Evolutionary conservation across 2,797 vertebrate genomes (phyloP).

Genomic region (Amblyopsis hoosieri): DNA sequence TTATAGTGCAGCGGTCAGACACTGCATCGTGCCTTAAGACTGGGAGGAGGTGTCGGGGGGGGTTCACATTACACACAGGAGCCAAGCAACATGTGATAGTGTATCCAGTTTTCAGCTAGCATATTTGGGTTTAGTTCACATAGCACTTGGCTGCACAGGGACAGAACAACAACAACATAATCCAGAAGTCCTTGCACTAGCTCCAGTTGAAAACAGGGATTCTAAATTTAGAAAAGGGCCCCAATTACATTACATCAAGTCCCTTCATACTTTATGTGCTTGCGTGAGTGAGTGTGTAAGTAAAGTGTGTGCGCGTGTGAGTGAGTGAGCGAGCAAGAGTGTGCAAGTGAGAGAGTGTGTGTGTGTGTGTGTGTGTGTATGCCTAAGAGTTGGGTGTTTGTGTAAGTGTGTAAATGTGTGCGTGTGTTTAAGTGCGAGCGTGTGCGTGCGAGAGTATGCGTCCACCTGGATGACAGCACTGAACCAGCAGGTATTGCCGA

Average conservation of each 20-base stretch:
- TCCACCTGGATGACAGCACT: constrained; percentile 97
- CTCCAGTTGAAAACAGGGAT: not conserved
- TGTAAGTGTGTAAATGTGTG: not conserved
- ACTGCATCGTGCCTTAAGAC: constrained; percentile 37
- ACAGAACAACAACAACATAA: constrained; percentile 18
- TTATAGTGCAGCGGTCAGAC: constrained; percentile 23
- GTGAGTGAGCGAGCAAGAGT: too few species aligned
- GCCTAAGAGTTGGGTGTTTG: not conserved
- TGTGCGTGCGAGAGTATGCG: not conserved
- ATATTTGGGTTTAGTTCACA: constrained; percentile 64
- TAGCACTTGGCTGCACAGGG: constrained; percentile 30
- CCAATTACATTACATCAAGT: too few species aligned
- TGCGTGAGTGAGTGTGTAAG: not conserved
- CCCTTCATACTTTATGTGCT: too few species aligned
- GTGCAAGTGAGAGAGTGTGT: not conserved
- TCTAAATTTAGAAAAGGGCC: too few species aligned
- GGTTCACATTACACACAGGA: constrained; percentile 61
- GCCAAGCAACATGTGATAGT: constrained; percentile 76
- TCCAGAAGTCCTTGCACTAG: not conserved
- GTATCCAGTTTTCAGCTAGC: constrained; percentile 70
- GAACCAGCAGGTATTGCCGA: constrained; percentile 99
- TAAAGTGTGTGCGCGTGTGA: not conserved
- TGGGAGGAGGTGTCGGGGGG: constrained; percentile 24
- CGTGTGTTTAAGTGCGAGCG: not conserved
- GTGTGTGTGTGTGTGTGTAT: not conserved